Evolutionary conservation across 2,113 vertebrate species (phyloP).

Genomic region (Gavia stellata): DNA sequence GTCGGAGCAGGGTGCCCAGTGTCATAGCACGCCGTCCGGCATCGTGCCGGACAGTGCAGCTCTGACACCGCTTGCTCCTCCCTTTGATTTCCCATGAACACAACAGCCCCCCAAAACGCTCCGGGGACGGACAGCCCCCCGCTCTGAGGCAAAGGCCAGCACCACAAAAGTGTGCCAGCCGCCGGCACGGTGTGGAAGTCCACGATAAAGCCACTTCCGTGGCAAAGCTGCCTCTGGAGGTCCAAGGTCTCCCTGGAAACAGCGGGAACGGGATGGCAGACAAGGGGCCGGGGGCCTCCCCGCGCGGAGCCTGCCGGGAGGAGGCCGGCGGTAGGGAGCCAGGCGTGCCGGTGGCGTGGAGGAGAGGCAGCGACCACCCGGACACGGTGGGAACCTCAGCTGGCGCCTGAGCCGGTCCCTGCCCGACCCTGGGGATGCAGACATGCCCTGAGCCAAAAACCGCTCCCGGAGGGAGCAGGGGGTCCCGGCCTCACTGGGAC

Average conservation of each 20-base stretch:
- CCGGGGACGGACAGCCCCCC: accelerated
- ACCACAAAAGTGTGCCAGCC: accelerated
- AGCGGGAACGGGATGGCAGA: accelerated
- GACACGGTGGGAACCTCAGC: not conserved
- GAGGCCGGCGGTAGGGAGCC: not conserved
- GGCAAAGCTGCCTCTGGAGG: not conserved
- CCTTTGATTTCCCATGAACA: not conserved
- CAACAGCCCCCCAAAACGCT: not conserved
- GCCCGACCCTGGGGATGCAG: accelerated
- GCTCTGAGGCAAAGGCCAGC: not conserved
- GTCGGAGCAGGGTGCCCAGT: no score
- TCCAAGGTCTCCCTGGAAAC: not conserved
- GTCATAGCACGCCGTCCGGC: no score
- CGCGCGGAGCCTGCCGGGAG: accelerated
- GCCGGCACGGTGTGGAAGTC: accelerated
- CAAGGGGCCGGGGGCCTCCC: not conserved
- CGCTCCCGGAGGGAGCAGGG: not conserved
- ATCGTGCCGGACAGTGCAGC: not conserved
- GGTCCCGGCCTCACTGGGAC: accelerated
- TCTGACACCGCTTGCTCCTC: not conserved
- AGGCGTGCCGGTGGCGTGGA: accelerated
- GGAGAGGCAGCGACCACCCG: accelerated
- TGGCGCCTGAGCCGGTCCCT: not conserved
- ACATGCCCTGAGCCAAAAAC: not conserved
- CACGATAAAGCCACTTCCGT: accelerated